Conservation (phyloP, 2,113 vertebrate genomes). For the Tor tambroides region DNA sequence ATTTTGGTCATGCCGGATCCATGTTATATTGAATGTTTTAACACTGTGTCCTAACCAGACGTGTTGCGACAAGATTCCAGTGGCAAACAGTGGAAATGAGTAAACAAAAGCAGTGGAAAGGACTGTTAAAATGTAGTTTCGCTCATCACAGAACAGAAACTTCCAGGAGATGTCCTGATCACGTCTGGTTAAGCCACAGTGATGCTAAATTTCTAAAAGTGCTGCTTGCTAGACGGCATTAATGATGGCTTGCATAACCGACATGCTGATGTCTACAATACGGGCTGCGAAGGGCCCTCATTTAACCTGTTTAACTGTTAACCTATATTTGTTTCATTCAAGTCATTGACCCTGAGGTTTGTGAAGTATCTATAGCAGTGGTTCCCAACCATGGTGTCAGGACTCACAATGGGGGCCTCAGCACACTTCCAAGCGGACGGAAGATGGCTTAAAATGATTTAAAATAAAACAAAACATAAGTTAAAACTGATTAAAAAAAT, state of each 20-base stretch:
- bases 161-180: neutral
- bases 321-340: neutral
- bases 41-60: neutral
- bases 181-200: neutral
- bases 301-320: conserved; percentile 2
- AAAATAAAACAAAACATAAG: neutral
- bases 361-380: neutral
- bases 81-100: neutral
- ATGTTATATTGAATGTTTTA: neutral
- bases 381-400: neutral
- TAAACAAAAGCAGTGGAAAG: neutral
- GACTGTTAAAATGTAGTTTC: neutral
- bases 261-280: neutral
- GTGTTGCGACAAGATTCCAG: neutral
- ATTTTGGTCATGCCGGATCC: neutral
- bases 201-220: neutral
- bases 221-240: neutral
- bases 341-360: neutral
- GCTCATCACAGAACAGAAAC: neutral
- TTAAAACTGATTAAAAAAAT: neutral
- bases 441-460: neutral
- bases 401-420: neutral
- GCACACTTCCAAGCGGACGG: neutral
- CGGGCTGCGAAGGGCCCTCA: neutral
- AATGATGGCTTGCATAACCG: neutral